Evolutionary conservation across 2,797 vertebrate genomes (phyloP).

Genomic region (Onychomys arenicola): DNA sequence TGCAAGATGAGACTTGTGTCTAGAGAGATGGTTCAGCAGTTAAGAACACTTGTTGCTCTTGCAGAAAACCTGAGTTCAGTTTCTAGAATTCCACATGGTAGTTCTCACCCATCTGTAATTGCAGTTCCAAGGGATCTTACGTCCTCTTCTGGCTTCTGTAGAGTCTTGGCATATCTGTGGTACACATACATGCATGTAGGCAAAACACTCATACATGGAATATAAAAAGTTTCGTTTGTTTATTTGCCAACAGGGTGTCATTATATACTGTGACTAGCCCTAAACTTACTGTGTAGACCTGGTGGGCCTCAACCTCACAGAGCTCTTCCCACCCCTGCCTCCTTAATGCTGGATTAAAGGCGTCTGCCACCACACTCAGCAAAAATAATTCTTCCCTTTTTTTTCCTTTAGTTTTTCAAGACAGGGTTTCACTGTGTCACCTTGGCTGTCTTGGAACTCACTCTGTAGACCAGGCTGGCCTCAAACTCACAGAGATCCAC

Average conservation of each 20-base stretch:
- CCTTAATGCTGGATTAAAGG: not conserved
- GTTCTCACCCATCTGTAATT: not conserved
- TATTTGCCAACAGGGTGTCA: not conserved
- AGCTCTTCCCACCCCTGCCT: not conserved
- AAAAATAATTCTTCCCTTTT: not conserved
- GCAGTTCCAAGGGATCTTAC: not conserved
- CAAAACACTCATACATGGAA: not conserved
- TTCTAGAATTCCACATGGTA: no score
- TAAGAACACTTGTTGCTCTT: no score
- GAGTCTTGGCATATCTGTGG: not conserved
- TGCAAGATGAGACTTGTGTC: not conserved
- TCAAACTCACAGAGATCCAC: no score
- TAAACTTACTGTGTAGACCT: not conserved
- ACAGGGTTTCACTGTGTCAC: no score
- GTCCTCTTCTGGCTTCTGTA: not conserved
- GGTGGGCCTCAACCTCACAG: not conserved
- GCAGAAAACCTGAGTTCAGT: no score
- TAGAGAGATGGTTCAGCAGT: no score
- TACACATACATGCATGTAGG: not conserved
- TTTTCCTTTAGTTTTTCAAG: no score
- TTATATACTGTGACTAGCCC: not conserved
- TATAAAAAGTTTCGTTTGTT: not conserved
- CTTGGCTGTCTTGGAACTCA: no score
- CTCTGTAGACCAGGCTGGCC: no score
- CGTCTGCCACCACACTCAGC: not conserved